phyloP scores from a whole-genome alignment of 2,797 vertebrate genomes.

The Luscinia luscinia region DNA sequence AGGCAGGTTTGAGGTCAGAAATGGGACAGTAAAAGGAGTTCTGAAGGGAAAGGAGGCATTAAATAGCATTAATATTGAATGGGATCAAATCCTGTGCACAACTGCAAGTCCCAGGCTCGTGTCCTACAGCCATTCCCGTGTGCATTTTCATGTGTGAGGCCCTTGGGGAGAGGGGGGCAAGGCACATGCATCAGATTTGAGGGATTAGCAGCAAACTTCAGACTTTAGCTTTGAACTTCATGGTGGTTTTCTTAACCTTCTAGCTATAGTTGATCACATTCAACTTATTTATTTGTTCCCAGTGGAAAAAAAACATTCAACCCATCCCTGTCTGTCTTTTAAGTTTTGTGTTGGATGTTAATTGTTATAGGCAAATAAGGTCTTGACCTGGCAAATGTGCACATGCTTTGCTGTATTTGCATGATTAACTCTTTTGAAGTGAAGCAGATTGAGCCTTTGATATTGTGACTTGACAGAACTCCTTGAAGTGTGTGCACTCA shows the following conservation, averaged over 20 bases:
- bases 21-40: neutral
- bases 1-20: slow-evolving; percentile 1
- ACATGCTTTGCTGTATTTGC: slow-evolving; percentile 45
- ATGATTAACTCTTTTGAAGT: slow-evolving; percentile 64
- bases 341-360: slow-evolving; percentile 25
- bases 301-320: neutral
- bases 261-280: slow-evolving; percentile 31
- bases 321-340: neutral
- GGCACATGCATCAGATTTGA: slow-evolving; percentile 19
- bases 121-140: neutral
- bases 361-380: slow-evolving; percentile 42
- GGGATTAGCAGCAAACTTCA: slow-evolving; percentile 48
- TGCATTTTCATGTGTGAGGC: neutral
- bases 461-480: slow-evolving; percentile 45
- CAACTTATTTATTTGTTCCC: slow-evolving; percentile 10
- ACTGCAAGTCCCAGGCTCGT: neutral
- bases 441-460: slow-evolving; percentile 46
- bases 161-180: neutral
- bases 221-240: slow-evolving; percentile 54
- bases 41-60: neutral
- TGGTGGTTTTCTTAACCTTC: slow-evolving; percentile 16
- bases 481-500: slow-evolving; percentile 18
- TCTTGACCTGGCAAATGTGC: slow-evolving; percentile 44
- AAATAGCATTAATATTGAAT: neutral
- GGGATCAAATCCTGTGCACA: neutral